Evolutionary conservation across 2,888 invertebrate species (phyloP).

Genomic region (Tenthredo amoena): DNA sequence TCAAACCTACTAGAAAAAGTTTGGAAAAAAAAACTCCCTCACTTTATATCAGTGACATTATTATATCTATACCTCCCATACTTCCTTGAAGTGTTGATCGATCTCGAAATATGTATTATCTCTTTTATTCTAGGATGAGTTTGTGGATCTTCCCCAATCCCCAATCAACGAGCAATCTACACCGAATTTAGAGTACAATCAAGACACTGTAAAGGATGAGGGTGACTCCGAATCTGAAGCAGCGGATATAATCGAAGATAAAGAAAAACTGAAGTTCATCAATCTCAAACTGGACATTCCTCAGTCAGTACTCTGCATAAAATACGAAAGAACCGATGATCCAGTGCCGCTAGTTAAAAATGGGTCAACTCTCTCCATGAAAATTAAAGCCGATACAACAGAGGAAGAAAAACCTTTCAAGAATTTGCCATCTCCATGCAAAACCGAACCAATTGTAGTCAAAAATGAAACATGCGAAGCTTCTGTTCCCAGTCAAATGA

Average conservation of each 20-base stretch:
- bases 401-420: slow-evolving; percentile 46
- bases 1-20: too few relatives aligned
- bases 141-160: slow-evolving; percentile 67
- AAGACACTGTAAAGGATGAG: slow-evolving; percentile 66
- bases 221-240: slow-evolving; percentile 58
- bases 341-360: slow-evolving; percentile 53
- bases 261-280: slow-evolving; percentile 50
- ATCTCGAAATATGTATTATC: background rate
- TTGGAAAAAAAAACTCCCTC: too few relatives aligned
- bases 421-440: slow-evolving; percentile 27
- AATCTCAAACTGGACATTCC: slow-evolving; percentile 28
- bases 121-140: slow-evolving; percentile 68
- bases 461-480: slow-evolving; percentile 42
- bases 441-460: slow-evolving; percentile 51
- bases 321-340: slow-evolving; percentile 57
- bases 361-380: slow-evolving; percentile 71
- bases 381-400: slow-evolving; percentile 75
- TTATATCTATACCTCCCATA: too few relatives aligned
- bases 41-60: too few relatives aligned
- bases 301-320: slow-evolving; percentile 44
- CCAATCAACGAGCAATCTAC: slow-evolving; percentile 65
- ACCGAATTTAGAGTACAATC: slow-evolving; percentile 63
- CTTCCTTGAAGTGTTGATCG: background rate
- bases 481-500: slow-evolving; percentile 19
- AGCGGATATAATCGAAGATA: slow-evolving; percentile 53